phyloP scores from a whole-genome alignment of 2,113 vertebrate species.

The Clarias magur region DNA sequence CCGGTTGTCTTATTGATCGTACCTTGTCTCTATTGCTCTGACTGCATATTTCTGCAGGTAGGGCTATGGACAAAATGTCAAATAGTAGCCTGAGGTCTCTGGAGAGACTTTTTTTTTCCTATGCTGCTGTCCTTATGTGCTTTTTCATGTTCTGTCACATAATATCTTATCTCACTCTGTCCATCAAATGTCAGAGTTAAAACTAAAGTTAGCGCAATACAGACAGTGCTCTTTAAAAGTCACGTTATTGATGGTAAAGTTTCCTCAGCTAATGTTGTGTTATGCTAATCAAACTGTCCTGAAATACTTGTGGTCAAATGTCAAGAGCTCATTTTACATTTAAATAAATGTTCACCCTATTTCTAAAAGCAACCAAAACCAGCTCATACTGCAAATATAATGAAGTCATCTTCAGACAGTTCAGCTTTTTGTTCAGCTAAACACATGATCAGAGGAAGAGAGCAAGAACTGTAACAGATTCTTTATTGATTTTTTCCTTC shows the following conservation, averaged over 20 bases:
- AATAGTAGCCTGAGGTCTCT: conserved; percentile 23
- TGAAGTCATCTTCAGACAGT: neutral
- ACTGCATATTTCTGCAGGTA: conserved; percentile 24
- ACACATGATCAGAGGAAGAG: conserved; percentile 3
- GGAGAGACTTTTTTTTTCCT: conserved; percentile 8
- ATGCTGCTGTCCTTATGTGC: conserved; percentile 28
- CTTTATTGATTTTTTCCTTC: conserved; percentile 8
- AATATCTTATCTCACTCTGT: conserved; percentile 37
- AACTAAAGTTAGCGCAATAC: conserved; percentile 5
- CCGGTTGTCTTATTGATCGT: neutral
- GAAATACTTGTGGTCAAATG: neutral
- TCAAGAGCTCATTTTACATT: neutral
- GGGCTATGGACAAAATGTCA: conserved; percentile 37
- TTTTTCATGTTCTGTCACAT: conserved; percentile 41
- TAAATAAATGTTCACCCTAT: neutral
- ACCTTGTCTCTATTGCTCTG: neutral
- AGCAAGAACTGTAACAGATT: neutral
- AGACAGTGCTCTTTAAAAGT: conserved; percentile 9
- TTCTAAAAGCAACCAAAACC: neutral
- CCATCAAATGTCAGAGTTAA: conserved; percentile 42
- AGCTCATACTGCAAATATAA: neutral
- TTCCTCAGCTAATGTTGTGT: neutral
- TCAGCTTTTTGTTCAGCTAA: neutral
- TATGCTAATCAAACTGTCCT: neutral
- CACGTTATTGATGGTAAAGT: neutral